These are phyloP conservation scores for Graphium colonna DNA, from an alignment of 2,888 invertebrate species.

Conservation along the genomic window DNA sequence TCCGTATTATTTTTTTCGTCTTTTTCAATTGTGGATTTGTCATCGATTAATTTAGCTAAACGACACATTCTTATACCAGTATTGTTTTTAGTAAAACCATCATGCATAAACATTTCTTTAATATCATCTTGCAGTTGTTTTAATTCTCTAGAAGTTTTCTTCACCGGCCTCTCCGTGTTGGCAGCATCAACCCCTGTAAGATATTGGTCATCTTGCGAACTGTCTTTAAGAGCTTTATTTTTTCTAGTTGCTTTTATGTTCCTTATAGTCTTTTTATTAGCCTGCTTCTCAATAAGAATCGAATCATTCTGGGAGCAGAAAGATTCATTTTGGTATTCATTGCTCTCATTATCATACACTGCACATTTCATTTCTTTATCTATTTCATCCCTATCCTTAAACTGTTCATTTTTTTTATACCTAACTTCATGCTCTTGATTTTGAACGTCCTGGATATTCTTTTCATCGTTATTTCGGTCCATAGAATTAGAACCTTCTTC, in stretches of 20 bases:
- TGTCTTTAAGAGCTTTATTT: slow-evolving; percentile 29
- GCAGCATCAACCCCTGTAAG: slow-evolving; percentile 39
- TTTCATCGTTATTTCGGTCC: not conserved
- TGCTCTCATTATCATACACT: not conserved
- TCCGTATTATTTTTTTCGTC: slow-evolving; percentile 31
- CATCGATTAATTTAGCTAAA: slow-evolving; percentile 73
- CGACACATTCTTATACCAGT: slow-evolving; percentile 84
- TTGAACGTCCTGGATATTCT: not conserved
- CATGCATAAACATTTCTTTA: slow-evolving; percentile 84
- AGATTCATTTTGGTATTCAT: not conserved
- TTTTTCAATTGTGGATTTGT: slow-evolving; percentile 39
- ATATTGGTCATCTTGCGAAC: slow-evolving; percentile 31
- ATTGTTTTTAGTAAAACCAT: slow-evolving; percentile 77
- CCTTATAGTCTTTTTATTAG: slow-evolving; percentile 26
- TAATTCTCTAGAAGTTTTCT: slow-evolving; percentile 71
- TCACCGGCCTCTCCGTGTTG: slow-evolving; percentile 31
- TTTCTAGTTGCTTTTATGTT: slow-evolving; percentile 29
- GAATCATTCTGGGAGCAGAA: not conserved
- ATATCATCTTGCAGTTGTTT: slow-evolving; percentile 84
- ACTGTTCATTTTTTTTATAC: slow-evolving; percentile 21
- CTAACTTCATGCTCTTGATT: slow-evolving; percentile 6
- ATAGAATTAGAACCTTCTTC: slow-evolving; percentile 4
- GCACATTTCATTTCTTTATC: not conserved
- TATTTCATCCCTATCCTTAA: slow-evolving; percentile 8
- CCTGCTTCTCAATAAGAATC: slow-evolving; percentile 19